phyloP scores from a whole-genome alignment of 1,140 invertebrate species.

The Drosophila funebris region DNA sequence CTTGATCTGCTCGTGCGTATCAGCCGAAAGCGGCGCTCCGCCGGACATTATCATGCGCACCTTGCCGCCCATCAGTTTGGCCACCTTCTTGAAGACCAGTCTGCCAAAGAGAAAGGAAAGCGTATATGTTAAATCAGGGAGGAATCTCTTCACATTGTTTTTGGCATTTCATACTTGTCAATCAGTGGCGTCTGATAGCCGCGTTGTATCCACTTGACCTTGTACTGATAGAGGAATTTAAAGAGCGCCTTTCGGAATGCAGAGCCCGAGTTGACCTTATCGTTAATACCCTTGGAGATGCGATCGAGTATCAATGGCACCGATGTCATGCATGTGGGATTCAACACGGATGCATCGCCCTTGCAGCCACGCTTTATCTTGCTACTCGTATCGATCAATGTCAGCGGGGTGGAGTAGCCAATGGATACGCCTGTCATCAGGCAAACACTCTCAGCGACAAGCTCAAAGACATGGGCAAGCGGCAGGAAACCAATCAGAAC shows the following conservation, averaged over 20 bases:
- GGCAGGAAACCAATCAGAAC: slow-evolving; percentile 97
- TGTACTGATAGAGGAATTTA: slow-evolving; percentile 96
- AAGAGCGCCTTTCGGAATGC: slow-evolving; percentile 91
- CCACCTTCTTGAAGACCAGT: slow-evolving; percentile 91
- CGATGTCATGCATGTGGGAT: slow-evolving; percentile 96
- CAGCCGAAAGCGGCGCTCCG: slow-evolving; percentile 97
- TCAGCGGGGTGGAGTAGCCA: slow-evolving; percentile 97
- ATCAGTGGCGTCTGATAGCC: slow-evolving; percentile 94
- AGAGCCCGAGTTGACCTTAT: slow-evolving; percentile 93
- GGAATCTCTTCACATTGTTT: neutral
- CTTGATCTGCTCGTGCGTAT: slow-evolving; percentile 97
- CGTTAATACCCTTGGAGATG: slow-evolving; percentile 97
- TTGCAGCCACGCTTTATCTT: slow-evolving; percentile 97
- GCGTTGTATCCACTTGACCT: slow-evolving; percentile 91
- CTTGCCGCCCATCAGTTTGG: slow-evolving; percentile 92
- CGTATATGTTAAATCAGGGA: neutral
- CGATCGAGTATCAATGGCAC: slow-evolving; percentile 98
- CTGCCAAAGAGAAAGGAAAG: slow-evolving; percentile 43
- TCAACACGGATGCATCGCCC: slow-evolving; percentile 95
- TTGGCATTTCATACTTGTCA: slow-evolving; percentile 85
- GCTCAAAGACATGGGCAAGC: slow-evolving; percentile 98
- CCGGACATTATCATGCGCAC: slow-evolving; percentile 94
- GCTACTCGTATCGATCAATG: slow-evolving; percentile 97
- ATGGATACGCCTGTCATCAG: slow-evolving; percentile 94
- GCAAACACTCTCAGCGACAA: slow-evolving; percentile 91